Base-by-base conservation (phyloP, 1,140 invertebrate species). In the Aphelinus atriplicis region DNA sequence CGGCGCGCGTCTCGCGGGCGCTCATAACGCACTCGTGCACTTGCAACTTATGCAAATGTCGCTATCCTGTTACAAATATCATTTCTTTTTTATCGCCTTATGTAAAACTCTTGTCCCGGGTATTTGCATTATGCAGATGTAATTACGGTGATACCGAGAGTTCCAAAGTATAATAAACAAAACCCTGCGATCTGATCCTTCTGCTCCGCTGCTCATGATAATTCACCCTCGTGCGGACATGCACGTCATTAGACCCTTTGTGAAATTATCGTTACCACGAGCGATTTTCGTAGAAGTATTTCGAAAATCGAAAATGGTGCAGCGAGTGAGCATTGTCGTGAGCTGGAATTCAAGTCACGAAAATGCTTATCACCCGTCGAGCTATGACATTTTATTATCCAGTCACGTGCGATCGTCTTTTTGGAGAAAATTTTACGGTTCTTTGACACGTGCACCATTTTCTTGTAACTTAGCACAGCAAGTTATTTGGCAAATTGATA, bases 81-180 rank as follows among this genome's bases (percentile, higher is more conserved):
- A 60, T 60, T 60, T 43, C 26, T 26, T 60, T 60, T 60, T 60
- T 60, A 60, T 60, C 58, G 58, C 7, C 7, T 42, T 7, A 43
- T 7, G 42, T 45, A 60, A 60, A 60, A 60, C 42, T 60, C 58
- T 43, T 60, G 58, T 60, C 58, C 7, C 58, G 42, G 5, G 9
- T 46, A 63, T 63, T 63, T 63, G 46, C 61, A 63, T 63, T 63
- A 63, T 63, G 61, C 9, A 63, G 10, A 63, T 63, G 46, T 48
- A 63, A 65, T 65, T 65, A 65, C n/a, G 48, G 5, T 26, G 63
- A 51, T 65, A 51, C 43, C 47, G 26, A 26, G 42, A 51, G 51
- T 65, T 65, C 26, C 63, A 51, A 50, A 65, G 10, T 51, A 45
- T 51, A 65, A 50, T 51, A 53, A 50, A 50, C n/a, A 42, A 65